These are phyloP conservation scores for Pica pica DNA, from an alignment of 2,113 vertebrate species.

Conservation along the genomic window DNA sequence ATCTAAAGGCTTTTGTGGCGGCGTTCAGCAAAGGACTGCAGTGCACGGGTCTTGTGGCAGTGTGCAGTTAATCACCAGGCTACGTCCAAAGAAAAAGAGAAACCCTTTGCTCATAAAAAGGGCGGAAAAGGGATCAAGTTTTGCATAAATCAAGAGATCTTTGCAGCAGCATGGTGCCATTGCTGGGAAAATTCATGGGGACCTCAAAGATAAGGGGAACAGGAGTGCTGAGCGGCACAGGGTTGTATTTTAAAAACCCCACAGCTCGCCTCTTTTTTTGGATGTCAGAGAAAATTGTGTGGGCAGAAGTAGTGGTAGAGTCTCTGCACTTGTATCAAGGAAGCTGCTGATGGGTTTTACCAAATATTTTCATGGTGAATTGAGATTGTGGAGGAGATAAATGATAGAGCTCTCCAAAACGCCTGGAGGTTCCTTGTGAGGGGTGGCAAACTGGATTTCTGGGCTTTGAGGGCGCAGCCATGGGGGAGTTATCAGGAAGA, in stretches of 20 bases:
- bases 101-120: not conserved
- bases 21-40: not conserved
- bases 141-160: not conserved
- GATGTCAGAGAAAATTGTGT: not conserved
- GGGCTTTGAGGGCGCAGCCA: not conserved
- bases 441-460: not conserved
- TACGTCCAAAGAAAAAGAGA: not conserved
- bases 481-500: not conserved
- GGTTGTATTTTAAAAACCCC: not conserved
- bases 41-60: fast-evolving
- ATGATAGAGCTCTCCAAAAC: not conserved
- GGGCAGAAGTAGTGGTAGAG: not conserved
- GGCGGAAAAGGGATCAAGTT: not conserved
- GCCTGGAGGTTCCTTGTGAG: not conserved
- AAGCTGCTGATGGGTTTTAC: not conserved
- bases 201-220: not conserved
- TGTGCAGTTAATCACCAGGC: not conserved
- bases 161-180: not conserved
- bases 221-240: not conserved
- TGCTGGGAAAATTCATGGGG: not conserved
- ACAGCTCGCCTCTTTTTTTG: not conserved
- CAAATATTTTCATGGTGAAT: not conserved
- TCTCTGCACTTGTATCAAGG: not conserved
- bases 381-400: not conserved
- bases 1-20: not conserved